Conservation (phyloP, 2,888 invertebrate genomes). For the Agonum fuliginosum region DNA sequence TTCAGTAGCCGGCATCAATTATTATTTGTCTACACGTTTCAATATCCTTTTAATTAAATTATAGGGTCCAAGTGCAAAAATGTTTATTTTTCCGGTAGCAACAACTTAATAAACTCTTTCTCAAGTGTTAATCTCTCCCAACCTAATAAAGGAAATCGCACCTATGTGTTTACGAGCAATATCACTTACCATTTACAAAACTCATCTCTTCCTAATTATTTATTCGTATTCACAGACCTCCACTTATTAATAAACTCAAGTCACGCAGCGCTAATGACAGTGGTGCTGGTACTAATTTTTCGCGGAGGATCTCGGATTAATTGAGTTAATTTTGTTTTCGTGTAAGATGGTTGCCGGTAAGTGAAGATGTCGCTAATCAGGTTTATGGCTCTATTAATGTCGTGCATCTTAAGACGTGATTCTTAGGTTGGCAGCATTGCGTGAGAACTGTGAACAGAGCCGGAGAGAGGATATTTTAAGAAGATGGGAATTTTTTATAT, state of each 20-base stretch:
- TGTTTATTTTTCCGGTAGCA: too few species aligned
- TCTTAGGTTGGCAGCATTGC: too few species aligned
- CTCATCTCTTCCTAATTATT: neutral
- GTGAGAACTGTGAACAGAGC: too few species aligned
- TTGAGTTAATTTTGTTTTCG: slow-evolving; percentile 23
- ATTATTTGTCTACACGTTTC: too few species aligned
- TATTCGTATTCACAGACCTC: neutral
- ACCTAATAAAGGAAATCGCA: neutral
- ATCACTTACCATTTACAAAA: neutral
- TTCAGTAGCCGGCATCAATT: too few species aligned
- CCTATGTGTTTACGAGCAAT: neutral
- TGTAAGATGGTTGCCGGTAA: neutral
- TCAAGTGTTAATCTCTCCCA: too few species aligned
- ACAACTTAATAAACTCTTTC: too few species aligned
- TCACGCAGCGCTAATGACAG: neutral
- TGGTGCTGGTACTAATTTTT: neutral
- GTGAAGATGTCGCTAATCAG: slow-evolving; percentile 37
- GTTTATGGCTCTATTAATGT: slow-evolving; percentile 47
- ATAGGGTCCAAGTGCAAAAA: too few species aligned
- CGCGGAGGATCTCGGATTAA: neutral
- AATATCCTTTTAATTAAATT: too few species aligned
- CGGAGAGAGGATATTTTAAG: too few species aligned
- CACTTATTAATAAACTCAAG: neutral
- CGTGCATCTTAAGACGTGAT: slow-evolving; percentile 1
- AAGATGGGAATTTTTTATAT: too few species aligned